Base-by-base conservation (phyloP, 1,140 invertebrate genomes). In the Heliothis subflexa region DNA sequence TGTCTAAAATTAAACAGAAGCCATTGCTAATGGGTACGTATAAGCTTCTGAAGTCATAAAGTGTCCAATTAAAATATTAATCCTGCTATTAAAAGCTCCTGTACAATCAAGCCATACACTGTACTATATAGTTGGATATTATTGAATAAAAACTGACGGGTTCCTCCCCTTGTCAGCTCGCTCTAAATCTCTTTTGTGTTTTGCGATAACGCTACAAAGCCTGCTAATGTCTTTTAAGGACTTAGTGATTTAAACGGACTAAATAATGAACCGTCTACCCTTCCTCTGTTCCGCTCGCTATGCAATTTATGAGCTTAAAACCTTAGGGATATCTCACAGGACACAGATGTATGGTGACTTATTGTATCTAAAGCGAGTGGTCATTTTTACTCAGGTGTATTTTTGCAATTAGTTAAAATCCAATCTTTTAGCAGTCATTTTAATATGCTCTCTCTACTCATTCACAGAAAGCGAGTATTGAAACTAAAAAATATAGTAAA, bases 191-290 rank as follows among this genome's bases (percentile, higher is more conserved):
- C 93, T 92, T 93, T 93, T 93, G 92, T 94, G 93, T 92, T 86
- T 82, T 82, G 85, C 88, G 92, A 94, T 94, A 94, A 90, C 92
- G 88, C 78, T 90, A 93, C 93, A 94, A 94, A 94, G 93, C 92
- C 85, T 89, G 86, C 93, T 95, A 95, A 95, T 94, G 90, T 93
- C 91, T 92, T 94, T 95, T 94, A 94, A 93, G 94, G 94, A 94
- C 93, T 94, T 95, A 93, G 93, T 91, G 93, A 95, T 94, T 95
- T 95, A 94, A 94, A 94, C 91, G 93, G 93, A 94, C 93, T 95
- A 91, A 91, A 91, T 93, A 93, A 95, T 94, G 93, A 95, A 91
- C 86, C 85, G 81, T 83, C 89, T 91, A 93, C 91, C 91, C 93
- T 93, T 93, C 88, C 86, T 83, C 86, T 86, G 47, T 52, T 25